Evolutionary conservation across 2,888 invertebrate species (phyloP), one percentile per base, ranked within the genome.

Genomic region (Apotomis betuletana): DNA sequence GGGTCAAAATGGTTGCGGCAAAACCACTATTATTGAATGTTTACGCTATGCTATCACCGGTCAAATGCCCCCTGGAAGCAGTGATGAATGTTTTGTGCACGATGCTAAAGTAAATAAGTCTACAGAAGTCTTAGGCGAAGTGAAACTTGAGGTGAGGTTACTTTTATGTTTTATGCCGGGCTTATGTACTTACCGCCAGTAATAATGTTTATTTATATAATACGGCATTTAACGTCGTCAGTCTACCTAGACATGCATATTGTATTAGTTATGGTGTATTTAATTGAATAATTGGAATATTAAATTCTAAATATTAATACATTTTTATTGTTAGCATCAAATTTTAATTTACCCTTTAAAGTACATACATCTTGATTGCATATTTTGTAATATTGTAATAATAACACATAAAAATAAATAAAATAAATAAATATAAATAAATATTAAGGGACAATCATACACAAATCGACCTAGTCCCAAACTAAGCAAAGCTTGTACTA

Each of bases 1-100:
- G 59, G 99, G 99, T 0, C 97, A 98, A 83, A 99, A 99, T 95
- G 99, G 99, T 73, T 98, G 98, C 85, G 99, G 99, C 13, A 97
- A 97, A 94, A 97, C 97, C 0, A 99, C 99, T 0, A 96, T 99
- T 55, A 99, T 99, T 78, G 99, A 99, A 90, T 96, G 97, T 74
- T 91, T 99, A 41, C 98, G 98, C 81, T 99, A 96, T 91, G 97
- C 97, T 4, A 95, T 98, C 15, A 98, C 98, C 0, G 98, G 98
- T 1, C 97, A 98, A 77, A 94, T 96, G 89, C 99, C 99, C 1
- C 96, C 97, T 0, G 97, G 97, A 51, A 95, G 96, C 71, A 94
- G 95, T 5, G 95, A 94, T 77, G 96, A 97, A 80, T 96, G 95
- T 78, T 99, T 99, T 90, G 95, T 99, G 27, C 98, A 99, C 87